Conservation (phyloP, 2,797 vertebrate species). For the Decapterus maruadsi region DNA sequence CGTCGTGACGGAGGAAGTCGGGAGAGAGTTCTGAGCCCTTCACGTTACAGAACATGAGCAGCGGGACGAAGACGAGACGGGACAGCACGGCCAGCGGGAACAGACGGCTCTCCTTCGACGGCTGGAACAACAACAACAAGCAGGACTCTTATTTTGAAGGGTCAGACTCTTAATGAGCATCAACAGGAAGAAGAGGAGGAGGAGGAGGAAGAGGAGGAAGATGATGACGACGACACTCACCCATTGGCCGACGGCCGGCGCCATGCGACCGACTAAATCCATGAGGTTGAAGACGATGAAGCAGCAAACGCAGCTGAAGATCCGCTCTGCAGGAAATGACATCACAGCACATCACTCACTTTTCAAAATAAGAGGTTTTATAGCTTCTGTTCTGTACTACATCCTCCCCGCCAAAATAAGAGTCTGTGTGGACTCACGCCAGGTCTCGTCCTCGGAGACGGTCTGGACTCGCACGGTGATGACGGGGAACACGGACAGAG, state of each 20-base stretch:
- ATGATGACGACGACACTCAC: conserved; percentile 76
- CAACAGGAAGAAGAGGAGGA: too few species aligned
- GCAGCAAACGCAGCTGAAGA: conserved; percentile 92
- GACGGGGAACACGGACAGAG: conserved; percentile 91
- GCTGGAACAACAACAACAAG: conserved; percentile 77
- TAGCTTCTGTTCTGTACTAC: neutral
- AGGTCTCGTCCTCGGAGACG: conserved; percentile 77
- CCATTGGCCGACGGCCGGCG: conserved; percentile 87
- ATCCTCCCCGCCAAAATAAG: neutral
- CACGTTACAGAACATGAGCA: conserved; percentile 93
- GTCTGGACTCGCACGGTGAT: conserved; percentile 85
- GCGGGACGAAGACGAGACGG: conserved; percentile 90
- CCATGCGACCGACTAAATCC: conserved; percentile 88
- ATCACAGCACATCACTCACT: neutral
- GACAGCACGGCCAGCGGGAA: conserved; percentile 85
- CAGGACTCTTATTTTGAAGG: too few species aligned
- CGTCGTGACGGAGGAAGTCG: conserved; percentile 86
- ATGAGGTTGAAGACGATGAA: conserved; percentile 91
- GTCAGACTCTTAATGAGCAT: too few species aligned
- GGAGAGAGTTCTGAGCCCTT: conserved; percentile 63
- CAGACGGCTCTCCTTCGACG: conserved; percentile 86
- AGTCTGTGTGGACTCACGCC: conserved; percentile 87
- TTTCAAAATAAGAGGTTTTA: neutral
- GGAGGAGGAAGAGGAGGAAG: too few species aligned
- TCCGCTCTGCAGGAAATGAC: conserved; percentile 71